phyloP scores from a whole-genome alignment of 1,140 invertebrate species.

The Andrena cerasifolii region DNA sequence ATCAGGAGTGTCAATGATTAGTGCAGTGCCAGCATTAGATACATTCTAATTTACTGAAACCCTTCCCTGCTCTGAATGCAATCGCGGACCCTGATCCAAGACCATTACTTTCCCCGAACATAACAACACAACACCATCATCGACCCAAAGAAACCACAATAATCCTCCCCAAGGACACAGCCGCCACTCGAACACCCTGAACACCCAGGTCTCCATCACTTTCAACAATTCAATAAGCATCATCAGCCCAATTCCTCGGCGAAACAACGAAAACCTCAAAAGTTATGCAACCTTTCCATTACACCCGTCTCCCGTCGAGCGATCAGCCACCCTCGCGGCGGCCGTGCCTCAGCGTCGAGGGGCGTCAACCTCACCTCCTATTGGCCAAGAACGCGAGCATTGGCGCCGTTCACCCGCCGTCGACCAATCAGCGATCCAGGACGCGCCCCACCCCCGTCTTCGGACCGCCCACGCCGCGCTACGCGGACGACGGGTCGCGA shows the following conservation, averaged over 20 bases:
- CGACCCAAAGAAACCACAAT: no score
- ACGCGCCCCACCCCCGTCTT: background rate
- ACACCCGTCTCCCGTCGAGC: background rate
- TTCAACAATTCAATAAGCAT: background rate
- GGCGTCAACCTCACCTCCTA: background rate
- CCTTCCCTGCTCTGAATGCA: no score
- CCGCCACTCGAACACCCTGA: background rate
- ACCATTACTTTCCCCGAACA: no score
- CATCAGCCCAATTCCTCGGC: no score
- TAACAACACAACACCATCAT: no score
- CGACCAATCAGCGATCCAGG: constrained; percentile 14
- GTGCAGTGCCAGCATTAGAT: no score
- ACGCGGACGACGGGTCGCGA: background rate
- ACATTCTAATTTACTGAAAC: no score
- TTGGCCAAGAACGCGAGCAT: constrained; percentile 3
- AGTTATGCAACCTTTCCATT: constrained; percentile 28
- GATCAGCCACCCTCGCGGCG: background rate
- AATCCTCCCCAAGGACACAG: no score
- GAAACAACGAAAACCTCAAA: constrained; percentile 1
- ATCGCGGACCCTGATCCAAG: no score
- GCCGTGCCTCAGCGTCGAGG: constrained; percentile 20
- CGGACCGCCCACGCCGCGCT: constrained; percentile 20
- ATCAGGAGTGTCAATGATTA: no score
- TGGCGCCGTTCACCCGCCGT: no score
- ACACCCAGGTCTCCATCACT: no score